phyloP scores from a whole-genome alignment of 2,113 vertebrate genomes.

The Chloebia gouldiae region DNA sequence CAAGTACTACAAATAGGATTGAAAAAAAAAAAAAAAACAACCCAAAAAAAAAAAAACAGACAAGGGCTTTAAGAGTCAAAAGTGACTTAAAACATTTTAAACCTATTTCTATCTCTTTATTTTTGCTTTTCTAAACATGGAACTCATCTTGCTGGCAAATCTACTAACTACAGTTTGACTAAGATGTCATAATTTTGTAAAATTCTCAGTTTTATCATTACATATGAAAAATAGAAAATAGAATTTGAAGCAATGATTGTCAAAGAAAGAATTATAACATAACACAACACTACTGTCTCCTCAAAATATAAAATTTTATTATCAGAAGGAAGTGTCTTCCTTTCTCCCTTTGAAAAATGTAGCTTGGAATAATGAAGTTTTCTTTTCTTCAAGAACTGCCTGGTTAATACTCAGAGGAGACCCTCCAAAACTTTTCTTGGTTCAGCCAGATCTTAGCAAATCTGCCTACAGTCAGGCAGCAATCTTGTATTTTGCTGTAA shows the following conservation, averaged over 20 bases:
- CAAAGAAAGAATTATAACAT: background rate
- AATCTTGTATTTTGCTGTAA: background rate
- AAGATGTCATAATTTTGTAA: background rate
- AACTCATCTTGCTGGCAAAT: background rate
- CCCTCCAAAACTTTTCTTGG: background rate
- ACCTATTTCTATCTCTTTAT: background rate
- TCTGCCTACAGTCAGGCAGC: background rate
- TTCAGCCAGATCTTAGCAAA: background rate
- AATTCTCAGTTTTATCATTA: background rate
- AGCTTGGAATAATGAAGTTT: background rate
- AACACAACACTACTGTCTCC: background rate
- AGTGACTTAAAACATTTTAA: fast-evolving
- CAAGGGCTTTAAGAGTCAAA: background rate
- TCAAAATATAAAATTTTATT: background rate
- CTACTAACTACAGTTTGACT: background rate
- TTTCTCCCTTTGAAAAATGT: background rate
- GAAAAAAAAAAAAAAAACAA: background rate
- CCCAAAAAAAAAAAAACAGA: background rate
- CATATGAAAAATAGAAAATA: background rate
- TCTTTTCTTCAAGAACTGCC: background rate
- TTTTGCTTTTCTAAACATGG: background rate
- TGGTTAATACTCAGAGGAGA: background rate
- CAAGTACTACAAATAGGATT: background rate
- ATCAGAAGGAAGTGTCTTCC: background rate
- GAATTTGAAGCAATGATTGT: background rate